Conservation (phyloP, 2,797 vertebrate species). For the Ceyx erithaca region DNA sequence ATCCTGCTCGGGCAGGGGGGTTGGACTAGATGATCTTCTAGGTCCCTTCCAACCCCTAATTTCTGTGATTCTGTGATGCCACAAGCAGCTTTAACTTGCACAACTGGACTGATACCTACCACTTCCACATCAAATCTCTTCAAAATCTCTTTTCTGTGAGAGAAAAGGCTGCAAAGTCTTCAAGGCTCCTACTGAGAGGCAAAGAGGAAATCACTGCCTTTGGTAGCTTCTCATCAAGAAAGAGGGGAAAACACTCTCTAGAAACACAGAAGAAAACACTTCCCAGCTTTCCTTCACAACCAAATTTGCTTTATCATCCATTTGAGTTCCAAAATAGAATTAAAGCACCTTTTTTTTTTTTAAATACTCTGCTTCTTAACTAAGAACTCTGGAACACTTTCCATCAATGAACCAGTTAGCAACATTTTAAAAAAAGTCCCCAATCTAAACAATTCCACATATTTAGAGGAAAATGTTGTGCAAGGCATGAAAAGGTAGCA, state of each 20-base stretch:
- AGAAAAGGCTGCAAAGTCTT: background rate
- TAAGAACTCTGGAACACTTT: background rate
- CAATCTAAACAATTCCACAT: background rate
- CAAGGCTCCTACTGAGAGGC: background rate
- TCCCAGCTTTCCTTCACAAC: background rate
- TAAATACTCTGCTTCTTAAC: background rate
- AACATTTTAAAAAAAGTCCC: background rate
- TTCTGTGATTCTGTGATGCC: too few relatives aligned
- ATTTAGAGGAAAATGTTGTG: background rate
- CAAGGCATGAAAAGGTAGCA: background rate
- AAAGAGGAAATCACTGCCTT: background rate
- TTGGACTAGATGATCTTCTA: too few relatives aligned
- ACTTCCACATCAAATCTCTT: background rate
- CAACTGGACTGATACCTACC: background rate
- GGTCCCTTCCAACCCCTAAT: too few relatives aligned
- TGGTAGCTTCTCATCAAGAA: background rate
- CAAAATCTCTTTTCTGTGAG: background rate
- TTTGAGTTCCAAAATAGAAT: background rate
- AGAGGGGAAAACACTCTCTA: background rate
- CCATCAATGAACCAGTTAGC: background rate
- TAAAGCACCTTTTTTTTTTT: background rate
- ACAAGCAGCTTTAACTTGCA: background rate
- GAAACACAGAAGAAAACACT: background rate
- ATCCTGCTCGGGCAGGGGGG: too few relatives aligned
- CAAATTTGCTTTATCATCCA: background rate